A percentile compares a stretch with the other conserved stretches of the same genome.
These are phyloP conservation scores for Umimayanthus kanabou DNA, from an alignment of 92 coral and sea anemone species.

Conservation along the genomic window DNA sequence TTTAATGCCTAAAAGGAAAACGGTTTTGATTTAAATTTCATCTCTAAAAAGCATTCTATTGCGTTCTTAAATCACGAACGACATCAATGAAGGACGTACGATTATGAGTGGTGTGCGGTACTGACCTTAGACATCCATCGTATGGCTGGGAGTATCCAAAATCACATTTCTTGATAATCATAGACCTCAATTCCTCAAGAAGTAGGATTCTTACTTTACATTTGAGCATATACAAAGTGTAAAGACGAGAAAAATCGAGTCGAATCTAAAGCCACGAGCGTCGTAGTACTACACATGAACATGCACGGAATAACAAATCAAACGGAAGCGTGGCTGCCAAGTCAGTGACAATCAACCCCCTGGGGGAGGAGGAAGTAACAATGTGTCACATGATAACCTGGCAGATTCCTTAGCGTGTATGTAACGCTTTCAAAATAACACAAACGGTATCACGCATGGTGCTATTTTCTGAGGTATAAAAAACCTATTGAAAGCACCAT, in stretches of 20 bases:
- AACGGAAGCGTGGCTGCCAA: constrained; percentile 58
- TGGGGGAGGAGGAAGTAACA: constrained; percentile 1
- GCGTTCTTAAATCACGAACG: background rate
- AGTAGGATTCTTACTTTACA: constrained; percentile 18
- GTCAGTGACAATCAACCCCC: constrained; percentile 21
- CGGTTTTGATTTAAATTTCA: background rate
- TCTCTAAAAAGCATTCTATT: background rate
- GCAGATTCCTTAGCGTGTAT: background rate
- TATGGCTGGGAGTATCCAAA: background rate
- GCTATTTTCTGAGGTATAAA: too few species aligned
- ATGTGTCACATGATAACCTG: constrained; percentile 32
- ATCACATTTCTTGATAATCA: constrained; percentile 21
- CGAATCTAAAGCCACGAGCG: constrained; percentile 45
- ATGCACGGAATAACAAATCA: constrained; percentile 54
- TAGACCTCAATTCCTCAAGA: constrained; percentile 3
- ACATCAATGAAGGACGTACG: background rate
- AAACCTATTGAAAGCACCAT: too few species aligned
- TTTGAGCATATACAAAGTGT: constrained; percentile 9
- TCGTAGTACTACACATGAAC: background rate
- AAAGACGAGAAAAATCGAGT: background rate
- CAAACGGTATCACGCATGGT: too few species aligned
- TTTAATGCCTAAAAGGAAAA: background rate
- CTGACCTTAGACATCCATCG: constrained; percentile 34
- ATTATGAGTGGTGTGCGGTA: background rate
- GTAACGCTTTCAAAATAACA: background rate